Evolutionary conservation across 2,113 vertebrate genomes (phyloP), one percentile per base, ranked within the genome.

Genomic region (Onychostoma macrolepis): DNA sequence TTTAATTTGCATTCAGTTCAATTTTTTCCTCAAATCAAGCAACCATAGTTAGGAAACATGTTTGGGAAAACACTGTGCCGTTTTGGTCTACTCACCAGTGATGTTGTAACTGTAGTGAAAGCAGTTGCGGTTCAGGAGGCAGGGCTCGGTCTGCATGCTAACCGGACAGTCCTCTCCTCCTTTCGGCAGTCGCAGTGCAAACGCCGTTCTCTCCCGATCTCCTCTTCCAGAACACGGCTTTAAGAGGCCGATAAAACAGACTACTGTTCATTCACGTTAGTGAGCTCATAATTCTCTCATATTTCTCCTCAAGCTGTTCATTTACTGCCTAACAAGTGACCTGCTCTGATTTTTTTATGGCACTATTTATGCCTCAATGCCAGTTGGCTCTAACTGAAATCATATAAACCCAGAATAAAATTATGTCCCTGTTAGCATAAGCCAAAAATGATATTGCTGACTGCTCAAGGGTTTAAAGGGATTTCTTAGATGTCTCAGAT

Each of bases 71-170:
- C 24, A 8, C 28, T 17, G 48, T 21, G 63, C 63, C 5, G 2
- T 72, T 38, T 6, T 5, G 15, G 4, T 5, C 0, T 6, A 26
- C 74, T 83, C 94, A 99, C 98, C 98, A 95, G 98, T 99, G 91
- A 99, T 96, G 45, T 99, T 99, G 93, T 99, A 99, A 89, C 97
- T 96, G 91, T 99, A 99, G 93, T 98, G 97, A 94, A 95, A 99
- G 88, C 98, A 99, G 94, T 99, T 99, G 90, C 94, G 97, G 93
- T 99, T 99, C 89, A 99, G 94, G 87, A 92, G 89, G 87, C 98
- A 99, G 11, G 94, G 91, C 85, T 99, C 98, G 24, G 91, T 94
- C 90, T 99, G 96, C 0, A 92, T 92, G 4, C 94, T 91, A 65
- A 94, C 88, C 2, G 97, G 97, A 89, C 98, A 99, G 84, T 95